A percentile compares a stretch with the other conserved stretches of the same genome.
Evolutionary conservation across 2,888 invertebrate species (phyloP).

Genomic region (Keiferia lycopersicella): DNA sequence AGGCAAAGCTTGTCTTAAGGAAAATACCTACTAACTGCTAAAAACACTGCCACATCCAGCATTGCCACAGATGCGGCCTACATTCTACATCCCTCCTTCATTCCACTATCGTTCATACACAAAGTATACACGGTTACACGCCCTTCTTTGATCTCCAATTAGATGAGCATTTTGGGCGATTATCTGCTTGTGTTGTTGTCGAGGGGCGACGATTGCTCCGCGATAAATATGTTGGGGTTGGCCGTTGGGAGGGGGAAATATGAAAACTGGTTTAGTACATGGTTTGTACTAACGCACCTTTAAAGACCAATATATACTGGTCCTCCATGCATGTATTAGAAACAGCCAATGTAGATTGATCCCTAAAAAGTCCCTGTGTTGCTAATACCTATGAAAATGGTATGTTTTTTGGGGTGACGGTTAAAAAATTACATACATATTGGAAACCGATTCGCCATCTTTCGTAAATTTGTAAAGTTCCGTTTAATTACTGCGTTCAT

Average conservation of each 20-base stretch:
- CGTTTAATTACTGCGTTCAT: no score
- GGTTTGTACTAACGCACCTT: not conserved
- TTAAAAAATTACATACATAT: no score
- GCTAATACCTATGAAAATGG: no score
- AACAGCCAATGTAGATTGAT: no score
- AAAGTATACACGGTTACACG: slow-evolving; percentile 71
- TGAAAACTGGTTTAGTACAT: not conserved
- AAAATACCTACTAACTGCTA: not conserved
- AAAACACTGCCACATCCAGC: slow-evolving; percentile 47
- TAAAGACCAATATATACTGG: not conserved
- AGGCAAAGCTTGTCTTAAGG: no score
- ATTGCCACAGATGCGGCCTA: slow-evolving; percentile 13
- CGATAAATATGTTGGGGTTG: slow-evolving; percentile 60
- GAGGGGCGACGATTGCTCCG: slow-evolving; percentile 50
- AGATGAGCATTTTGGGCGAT: slow-evolving; percentile 78
- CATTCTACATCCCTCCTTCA: slow-evolving; percentile 27
- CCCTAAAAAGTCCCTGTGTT: no score
- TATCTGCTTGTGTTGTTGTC: slow-evolving; percentile 48
- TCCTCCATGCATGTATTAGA: no score
- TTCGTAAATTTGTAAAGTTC: no score
- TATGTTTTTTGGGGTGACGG: no score
- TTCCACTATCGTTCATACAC: slow-evolving; percentile 53
- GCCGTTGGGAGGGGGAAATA: slow-evolving; percentile 22
- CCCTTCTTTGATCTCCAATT: slow-evolving; percentile 80
- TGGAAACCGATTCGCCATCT: no score